phyloP scores from a whole-genome alignment of 2,113 vertebrate species.

The Syngnathoides biaculeatus region DNA sequence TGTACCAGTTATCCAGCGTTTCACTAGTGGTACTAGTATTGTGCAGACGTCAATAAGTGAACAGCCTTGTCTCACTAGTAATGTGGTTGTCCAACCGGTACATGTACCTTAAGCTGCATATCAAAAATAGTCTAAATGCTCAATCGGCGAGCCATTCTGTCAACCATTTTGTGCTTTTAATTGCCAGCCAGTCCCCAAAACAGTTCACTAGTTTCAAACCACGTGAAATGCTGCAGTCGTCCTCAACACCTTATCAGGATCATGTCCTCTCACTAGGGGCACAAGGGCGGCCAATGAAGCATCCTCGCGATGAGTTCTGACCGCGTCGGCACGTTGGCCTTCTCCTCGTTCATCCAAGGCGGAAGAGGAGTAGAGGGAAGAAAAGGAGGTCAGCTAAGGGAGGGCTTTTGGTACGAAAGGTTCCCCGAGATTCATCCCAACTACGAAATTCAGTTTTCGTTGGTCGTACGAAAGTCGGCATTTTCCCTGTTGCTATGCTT shows the following conservation, averaged over 20 bases:
- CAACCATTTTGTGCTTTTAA: conserved; percentile 62
- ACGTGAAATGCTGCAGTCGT: conserved; percentile 23
- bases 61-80: too few species aligned
- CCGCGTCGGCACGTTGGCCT: background rate
- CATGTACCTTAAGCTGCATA: background rate
- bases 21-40: too few species aligned
- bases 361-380: conserved; percentile 44
- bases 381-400: conserved; percentile 65
- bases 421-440: conserved; percentile 56
- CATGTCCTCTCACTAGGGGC: conserved; percentile 5
- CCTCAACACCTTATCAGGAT: background rate
- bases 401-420: conserved; percentile 60
- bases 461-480: conserved; percentile 51
- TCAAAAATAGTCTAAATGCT: background rate
- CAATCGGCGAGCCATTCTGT: conserved; percentile 2
- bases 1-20: too few species aligned
- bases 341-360: background rate
- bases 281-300: conserved; percentile 13
- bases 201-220: conserved; percentile 34
- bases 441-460: conserved; percentile 58
- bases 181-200: conserved; percentile 34
- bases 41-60: too few species aligned
- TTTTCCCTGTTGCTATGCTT: conserved; percentile 52
- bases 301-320: conserved; percentile 5
- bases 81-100: too few species aligned